A percentile compares a stretch with the other conserved stretches of the same genome.
These are phyloP conservation scores for Drosophila nannoptera DNA, from an alignment of 1,140 invertebrate species.

Conservation along the genomic window DNA sequence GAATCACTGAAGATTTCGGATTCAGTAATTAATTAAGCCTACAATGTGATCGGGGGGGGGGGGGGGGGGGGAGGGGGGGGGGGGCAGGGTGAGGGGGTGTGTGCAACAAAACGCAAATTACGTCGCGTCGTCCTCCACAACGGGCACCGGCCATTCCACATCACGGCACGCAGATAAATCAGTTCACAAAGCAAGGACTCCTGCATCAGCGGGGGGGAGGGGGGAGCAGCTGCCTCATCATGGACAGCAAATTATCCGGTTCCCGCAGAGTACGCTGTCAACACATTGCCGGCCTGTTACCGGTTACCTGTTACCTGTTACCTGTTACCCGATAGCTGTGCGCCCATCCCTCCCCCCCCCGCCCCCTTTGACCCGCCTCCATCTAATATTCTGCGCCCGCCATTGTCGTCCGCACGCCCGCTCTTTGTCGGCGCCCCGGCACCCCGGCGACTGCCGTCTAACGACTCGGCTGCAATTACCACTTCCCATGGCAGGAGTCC, in stretches of 20 bases:
- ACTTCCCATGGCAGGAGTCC: neutral
- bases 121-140: constrained; percentile 11
- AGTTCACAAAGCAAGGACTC: neutral
- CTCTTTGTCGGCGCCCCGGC: neutral
- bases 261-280: constrained; percentile 26
- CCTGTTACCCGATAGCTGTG: neutral
- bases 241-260: constrained; percentile 43
- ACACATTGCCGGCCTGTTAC: constrained; percentile 1
- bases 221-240: constrained; percentile 5
- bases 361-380: neutral
- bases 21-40: no score
- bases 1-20: no score
- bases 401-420: neutral
- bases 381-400: neutral
- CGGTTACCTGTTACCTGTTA: neutral
- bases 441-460: neutral
- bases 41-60: no score
- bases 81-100: neutral
- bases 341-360: neutral
- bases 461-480: constrained; percentile 23
- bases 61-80: no score
- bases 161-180: constrained; percentile 19
- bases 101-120: constrained; percentile 18
- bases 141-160: constrained; percentile 12
- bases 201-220: neutral